Evolutionary conservation across 1,140 invertebrate genomes (phyloP), one percentile per base, ranked within the genome.

Genomic region (Conopomorpha cramerella): DNA sequence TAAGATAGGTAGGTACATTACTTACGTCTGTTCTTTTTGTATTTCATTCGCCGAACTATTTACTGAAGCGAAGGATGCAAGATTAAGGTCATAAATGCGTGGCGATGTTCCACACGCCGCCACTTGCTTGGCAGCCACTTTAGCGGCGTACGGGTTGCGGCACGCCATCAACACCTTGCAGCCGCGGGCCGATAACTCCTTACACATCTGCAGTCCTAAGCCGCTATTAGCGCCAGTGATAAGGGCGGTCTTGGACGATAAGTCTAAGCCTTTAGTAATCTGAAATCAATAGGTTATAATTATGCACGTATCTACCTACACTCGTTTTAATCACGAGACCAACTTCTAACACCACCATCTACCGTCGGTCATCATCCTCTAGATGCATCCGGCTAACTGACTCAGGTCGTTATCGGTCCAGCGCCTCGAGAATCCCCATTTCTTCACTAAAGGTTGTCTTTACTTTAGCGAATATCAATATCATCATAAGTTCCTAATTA

Each of bases 141-240:
- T 53, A 3, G 61, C 65, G 12, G 57, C 52, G 19, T 74, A 74
- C 1, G 53, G 43, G 31, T 76, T 70, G 14, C 68, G 62, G 34
- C 57, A 70, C n/a, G 58, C 64, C 65, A 66, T 70, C 3, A 70
- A 28, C 11, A 70, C 53, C 1, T 84, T 82, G 52, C 93, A 95
- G n/a, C 93, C 92, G 70, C 92, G 90, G 13, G 88, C 79, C 18
- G 86, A 87, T 30, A 98, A 64, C 4, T 91, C 88, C 49, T 86
- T 82, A 0, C 92, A 92, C 23, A 93, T 95, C 81, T 98, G 94
- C 73, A 84, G 90, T 19, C 95, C 95, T 51, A 98, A 95, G 17
- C 95, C 95, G 56, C 83, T 83, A 67, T 92, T 96, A 1, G 89
- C 90, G 8, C 95, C 95, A 26, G 95, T 97, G 18, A 98, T 83